Conservation (phyloP, 2,888 invertebrate species). For the Trissolcus brochymenae region DNA sequence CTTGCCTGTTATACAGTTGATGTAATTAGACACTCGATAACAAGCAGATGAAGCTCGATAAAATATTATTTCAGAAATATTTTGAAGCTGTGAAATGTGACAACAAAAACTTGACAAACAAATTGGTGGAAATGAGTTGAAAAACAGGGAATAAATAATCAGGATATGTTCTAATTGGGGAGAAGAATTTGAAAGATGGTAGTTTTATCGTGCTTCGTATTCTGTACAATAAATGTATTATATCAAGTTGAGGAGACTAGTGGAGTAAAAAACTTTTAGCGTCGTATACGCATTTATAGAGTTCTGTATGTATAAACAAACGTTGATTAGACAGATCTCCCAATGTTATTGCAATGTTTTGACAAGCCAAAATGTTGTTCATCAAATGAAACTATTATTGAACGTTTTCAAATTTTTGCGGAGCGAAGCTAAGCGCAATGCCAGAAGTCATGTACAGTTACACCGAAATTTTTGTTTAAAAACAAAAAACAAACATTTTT, state of each 20-base stretch:
- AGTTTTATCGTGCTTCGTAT: slow-evolving; percentile 48
- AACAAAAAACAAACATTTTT: not conserved
- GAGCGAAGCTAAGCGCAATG: slow-evolving; percentile 16
- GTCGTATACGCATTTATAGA: slow-evolving; percentile 55
- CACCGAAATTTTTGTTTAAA: slow-evolving; percentile 10
- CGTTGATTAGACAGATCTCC: slow-evolving; percentile 60
- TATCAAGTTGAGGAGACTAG: slow-evolving; percentile 49
- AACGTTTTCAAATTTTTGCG: slow-evolving; percentile 56
- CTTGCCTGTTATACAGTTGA: slow-evolving; percentile 53
- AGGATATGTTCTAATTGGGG: no score
- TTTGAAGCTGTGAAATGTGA: no score
- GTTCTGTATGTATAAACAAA: slow-evolving; percentile 60
- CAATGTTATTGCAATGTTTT: slow-evolving; percentile 68
- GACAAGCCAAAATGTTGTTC: slow-evolving; percentile 76
- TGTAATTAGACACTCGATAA: slow-evolving; percentile 49
- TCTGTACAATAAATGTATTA: slow-evolving; percentile 55
- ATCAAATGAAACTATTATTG: slow-evolving; percentile 65
- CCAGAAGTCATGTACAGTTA: slow-evolving; percentile 17
- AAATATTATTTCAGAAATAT: no score
- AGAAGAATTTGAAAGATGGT: not conserved
- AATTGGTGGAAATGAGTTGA: no score
- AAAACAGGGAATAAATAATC: no score
- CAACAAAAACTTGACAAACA: no score
- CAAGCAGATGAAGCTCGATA: slow-evolving; percentile 51
- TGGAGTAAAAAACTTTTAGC: slow-evolving; percentile 42